Base-by-base conservation (phyloP, 1,140 invertebrate genomes). In the Drosophila sturtevanti region DNA sequence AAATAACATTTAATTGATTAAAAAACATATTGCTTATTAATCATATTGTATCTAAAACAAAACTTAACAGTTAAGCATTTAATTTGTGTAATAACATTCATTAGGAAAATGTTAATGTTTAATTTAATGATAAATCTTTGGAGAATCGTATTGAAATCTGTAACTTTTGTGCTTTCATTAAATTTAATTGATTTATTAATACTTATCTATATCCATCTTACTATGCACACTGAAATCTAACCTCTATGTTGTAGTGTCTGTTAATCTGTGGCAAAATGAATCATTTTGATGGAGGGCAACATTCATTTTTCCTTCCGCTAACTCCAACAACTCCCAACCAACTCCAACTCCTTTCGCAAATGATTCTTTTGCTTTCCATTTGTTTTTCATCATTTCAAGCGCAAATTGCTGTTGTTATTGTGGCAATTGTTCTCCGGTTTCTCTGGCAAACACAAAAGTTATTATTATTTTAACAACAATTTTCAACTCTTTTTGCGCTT, bases 381-480 rank as follows among this genome's bases (percentile, higher is more conserved):
- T 63, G 74, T 72, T 79, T 79, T 73, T 76, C 80, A 68, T 73
- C 55, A 77, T 77, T 82, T 68, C 60, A 63, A 65, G 75, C 72
- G 75, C 68, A 89, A 86, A 87, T 86, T 86, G 82, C 79, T 79
- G 79, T 77, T 86, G 82, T 87, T 86, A 87, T 86, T 86, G 79
- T 76, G 75, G 68, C 82, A 87, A 81, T 87, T 81, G 65, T 72
- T 77, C 65, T 69, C 67, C 9, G 41, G 41, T 4, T 16, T 21
- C 35, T 16, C 35, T 18, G 61, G 59, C 63, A 70, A 44, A 52
- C 73, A 79, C 68, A 74, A 71, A 82, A 81, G 70, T 87, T 81
- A 78, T 86, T 86, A 86, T 87, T 87, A 86, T 89, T 87, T 87
- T 86, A 87, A 86, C 79, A 77, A 77, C 69, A 80, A 79, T 81